These are phyloP conservation scores for Misgurnus mizolepis DNA, from an alignment of 2,113 vertebrate genomes.

Conservation along the genomic window DNA sequence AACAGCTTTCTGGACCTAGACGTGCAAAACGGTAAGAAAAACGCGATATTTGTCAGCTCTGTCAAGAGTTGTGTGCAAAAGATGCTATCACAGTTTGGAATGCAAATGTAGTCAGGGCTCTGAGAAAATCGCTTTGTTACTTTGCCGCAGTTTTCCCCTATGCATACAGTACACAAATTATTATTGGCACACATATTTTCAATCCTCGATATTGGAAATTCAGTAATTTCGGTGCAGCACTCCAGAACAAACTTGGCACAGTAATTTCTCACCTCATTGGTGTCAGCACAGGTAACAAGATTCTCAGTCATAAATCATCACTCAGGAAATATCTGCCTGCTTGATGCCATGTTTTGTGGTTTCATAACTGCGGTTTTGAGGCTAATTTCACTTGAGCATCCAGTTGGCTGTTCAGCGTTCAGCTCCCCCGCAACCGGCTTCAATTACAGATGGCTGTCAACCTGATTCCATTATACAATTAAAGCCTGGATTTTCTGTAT, in stretches of 20 bases:
- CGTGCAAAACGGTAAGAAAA: too few species aligned
- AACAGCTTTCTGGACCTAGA: too few species aligned
- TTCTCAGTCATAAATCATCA: conserved; percentile 22
- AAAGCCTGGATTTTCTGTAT: neutral
- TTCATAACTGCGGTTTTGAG: conserved; percentile 13
- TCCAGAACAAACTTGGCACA: conserved; percentile 5
- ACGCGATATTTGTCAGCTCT: too few species aligned
- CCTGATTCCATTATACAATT: conserved; percentile 1
- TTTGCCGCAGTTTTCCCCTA: too few species aligned
- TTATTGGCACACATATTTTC: neutral
- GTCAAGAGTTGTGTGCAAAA: too few species aligned
- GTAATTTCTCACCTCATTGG: conserved; percentile 28
- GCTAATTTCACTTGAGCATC: conserved; percentile 10
- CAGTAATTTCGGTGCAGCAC: neutral
- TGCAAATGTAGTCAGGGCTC: too few species aligned
- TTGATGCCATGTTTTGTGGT: conserved; percentile 5
- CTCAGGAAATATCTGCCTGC: conserved; percentile 3
- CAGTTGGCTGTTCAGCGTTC: neutral
- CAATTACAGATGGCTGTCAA: conserved; percentile 32
- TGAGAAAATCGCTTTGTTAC: too few species aligned
- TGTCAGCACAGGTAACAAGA: neutral
- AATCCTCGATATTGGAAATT: neutral
- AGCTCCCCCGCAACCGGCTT: conserved; percentile 12
- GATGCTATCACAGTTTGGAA: too few species aligned
- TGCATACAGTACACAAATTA: neutral